These are phyloP conservation scores for Bungarus multicinctus DNA, from an alignment of 2,113 vertebrate species.

Conservation along the genomic window DNA sequence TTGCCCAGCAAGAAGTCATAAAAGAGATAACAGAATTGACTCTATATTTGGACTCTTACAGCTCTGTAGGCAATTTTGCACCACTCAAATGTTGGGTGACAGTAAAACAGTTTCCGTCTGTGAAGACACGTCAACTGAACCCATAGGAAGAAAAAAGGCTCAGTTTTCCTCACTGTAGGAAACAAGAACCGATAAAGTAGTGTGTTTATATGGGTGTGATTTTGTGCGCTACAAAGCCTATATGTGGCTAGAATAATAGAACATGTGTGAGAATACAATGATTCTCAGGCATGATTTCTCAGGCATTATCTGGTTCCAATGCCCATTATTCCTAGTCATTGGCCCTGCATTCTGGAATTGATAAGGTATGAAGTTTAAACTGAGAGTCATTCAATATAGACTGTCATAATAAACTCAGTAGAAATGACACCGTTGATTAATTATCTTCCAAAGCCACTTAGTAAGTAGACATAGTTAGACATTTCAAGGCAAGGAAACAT, in stretches of 20 bases:
- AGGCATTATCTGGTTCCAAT: neutral
- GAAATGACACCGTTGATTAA: neutral
- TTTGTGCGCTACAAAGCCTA: neutral
- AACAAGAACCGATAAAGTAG: neutral
- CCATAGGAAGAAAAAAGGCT: neutral
- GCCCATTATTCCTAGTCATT: neutral
- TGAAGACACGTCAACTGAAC: neutral
- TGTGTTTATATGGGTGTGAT: neutral
- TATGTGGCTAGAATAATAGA: neutral
- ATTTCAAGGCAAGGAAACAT: neutral
- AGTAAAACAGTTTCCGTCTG: slow-evolving; percentile 1
- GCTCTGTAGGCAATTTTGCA: neutral
- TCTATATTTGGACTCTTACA: neutral
- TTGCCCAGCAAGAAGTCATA: slow-evolving; percentile 4
- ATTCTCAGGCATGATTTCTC: neutral
- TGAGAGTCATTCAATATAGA: neutral
- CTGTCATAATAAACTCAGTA: neutral
- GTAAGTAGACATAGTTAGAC: neutral
- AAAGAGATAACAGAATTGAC: neutral
- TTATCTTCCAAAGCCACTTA: neutral
- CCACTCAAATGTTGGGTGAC: neutral
- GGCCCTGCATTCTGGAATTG: neutral
- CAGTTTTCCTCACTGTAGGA: neutral
- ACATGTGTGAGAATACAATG: neutral
- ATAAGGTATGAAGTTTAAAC: no score